Evolutionary conservation across 2,888 invertebrate species (phyloP).

Genomic region (Serripes groenlandicus): DNA sequence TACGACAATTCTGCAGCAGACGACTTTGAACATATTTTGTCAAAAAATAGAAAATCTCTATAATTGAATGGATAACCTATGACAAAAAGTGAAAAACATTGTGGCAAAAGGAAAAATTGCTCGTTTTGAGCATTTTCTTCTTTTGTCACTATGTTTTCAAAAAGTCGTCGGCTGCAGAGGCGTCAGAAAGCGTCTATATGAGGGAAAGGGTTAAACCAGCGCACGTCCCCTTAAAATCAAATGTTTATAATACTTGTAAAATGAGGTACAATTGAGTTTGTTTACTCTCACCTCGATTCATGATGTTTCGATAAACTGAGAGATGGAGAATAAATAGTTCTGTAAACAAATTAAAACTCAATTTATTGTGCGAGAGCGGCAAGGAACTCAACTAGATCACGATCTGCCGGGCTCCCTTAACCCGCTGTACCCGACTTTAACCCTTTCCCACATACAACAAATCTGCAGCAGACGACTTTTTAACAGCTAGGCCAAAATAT

Average conservation of each 20-base stretch:
- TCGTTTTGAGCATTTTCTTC: background rate
- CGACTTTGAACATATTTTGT: too few species aligned
- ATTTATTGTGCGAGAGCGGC: background rate
- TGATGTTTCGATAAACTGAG: conserved; percentile 5
- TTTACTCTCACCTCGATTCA: background rate
- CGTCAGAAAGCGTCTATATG: too few species aligned
- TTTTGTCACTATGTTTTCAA: background rate
- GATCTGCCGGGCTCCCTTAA: background rate
- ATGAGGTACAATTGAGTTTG: background rate
- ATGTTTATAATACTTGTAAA: too few species aligned
- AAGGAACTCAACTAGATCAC: background rate
- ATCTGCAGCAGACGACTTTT: too few species aligned
- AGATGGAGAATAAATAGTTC: conserved; percentile 16
- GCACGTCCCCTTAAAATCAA: too few species aligned
- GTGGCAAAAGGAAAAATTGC: background rate
- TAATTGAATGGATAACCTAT: too few species aligned
- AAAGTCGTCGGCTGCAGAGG: too few species aligned
- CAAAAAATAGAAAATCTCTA: too few species aligned
- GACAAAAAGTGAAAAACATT: too few species aligned
- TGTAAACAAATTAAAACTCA: conserved; percentile 5
- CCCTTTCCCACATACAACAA: background rate
- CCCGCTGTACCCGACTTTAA: background rate
- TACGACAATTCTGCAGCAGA: too few species aligned
- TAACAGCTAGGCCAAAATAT: background rate
- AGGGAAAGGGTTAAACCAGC: too few species aligned